Base-by-base conservation (phyloP, 2,113 vertebrate species). In the Neodon shergylaensis region DNA sequence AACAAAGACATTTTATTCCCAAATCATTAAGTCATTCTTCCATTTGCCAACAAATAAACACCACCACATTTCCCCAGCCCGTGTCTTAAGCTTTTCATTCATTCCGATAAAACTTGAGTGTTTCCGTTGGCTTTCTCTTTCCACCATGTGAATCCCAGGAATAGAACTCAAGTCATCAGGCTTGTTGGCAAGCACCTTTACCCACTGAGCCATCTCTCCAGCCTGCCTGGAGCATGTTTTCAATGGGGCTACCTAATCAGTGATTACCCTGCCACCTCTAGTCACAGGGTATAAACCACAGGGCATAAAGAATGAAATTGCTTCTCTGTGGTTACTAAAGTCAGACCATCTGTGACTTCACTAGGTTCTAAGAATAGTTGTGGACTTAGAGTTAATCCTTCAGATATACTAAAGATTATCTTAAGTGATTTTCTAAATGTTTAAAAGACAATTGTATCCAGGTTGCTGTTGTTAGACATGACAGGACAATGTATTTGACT, bases 1-100 rank as follows among this genome's bases (percentile, higher is more conserved):
- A 94, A 96, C 84, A 96, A 93, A 97, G 88, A 85, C 13, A n/a
- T 94, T 88, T 90, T 92, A 91, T 39, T 79, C 73, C 22, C 47
- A 74, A 70, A 36, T 96, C 49, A 91, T 95, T 86, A 92, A 87
- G 8, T 92, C 86, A 63, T 76, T 88, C 68, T 94, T 82, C 49
- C 9, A 13, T 5, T 58, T 91, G 88, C 88, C 92, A 86, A 36
- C 81, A 88, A n/a, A 66, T 92, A 93, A 94, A 90, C 16, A 66
- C 54, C 74, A 88, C 58, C 58, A 12, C 86, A 76, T 88, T 95
- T 92, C 94, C 58, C 87, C 13, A 90, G 77, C 19, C 28, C 33
- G 0, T 49, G 11, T 88, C 36, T 88, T 86, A 21, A 2, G 12
- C 88, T 90, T 91, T 95, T 92, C 65, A 74, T 82, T 88, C 13